Conservation (phyloP, 2,113 vertebrate species). For the Phrynosoma platyrhinos region DNA sequence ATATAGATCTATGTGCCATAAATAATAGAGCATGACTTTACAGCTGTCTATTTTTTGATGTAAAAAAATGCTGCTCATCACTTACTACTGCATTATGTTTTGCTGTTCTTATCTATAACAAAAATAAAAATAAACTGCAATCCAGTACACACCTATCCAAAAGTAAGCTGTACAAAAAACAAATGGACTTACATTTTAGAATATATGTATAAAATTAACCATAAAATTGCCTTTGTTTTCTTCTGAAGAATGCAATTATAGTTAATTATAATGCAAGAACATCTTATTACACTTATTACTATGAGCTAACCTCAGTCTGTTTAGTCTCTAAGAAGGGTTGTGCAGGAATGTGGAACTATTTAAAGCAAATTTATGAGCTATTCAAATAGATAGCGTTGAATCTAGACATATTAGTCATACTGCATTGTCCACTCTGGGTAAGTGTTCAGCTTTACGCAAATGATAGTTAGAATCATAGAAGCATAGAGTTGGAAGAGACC, state of each 20-base stretch:
- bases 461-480: too few species aligned
- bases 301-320: not conserved
- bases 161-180: not conserved
- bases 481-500: too few species aligned
- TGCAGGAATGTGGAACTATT: not conserved
- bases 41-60: not conserved
- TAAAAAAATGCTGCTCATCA: not conserved
- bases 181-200: not conserved
- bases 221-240: constrained; percentile 9
- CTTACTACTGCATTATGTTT: not conserved
- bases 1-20: too few species aligned
- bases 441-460: not conserved
- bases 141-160: not conserved
- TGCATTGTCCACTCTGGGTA: not conserved
- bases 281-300: constrained; percentile 3
- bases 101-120: not conserved
- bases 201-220: not conserved
- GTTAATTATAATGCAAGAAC: constrained; percentile 26
- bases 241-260: not conserved
- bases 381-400: not conserved
- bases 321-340: constrained; percentile 10
- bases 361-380: constrained; percentile 11
- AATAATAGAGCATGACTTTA: not conserved
- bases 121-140: not conserved
- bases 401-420: not conserved